Base-by-base conservation (phyloP, 2,797 vertebrate species). In the Enoplosus armatus region DNA sequence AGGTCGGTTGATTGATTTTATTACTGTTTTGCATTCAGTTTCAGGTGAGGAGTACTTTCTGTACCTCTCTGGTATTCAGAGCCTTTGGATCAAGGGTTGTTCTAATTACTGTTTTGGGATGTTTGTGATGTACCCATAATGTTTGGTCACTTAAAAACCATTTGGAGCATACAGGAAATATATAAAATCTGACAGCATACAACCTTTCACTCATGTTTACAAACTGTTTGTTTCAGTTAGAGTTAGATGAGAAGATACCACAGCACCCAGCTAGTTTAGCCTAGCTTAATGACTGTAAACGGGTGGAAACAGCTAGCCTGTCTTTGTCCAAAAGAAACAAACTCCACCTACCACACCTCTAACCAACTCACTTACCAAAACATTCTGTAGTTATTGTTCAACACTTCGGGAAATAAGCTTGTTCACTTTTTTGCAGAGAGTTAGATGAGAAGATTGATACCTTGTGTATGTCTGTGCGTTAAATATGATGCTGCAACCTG, bases 1-100 rank as follows among this genome's bases (percentile, higher is more conserved):
- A 93, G 95, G 95, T 96, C 72, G 56, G 93, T 77, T 67, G 12
- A 65, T 54, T 64, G n/a, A 16, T 80, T 74, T 33, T 77, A 72
- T 65, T 47, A 48, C 64, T 71, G 37, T 72, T 75, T 65, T 85
- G 56, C 24, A 7, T 67, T 70, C 18, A 5, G 12, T 61, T 59
- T 71, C 22, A 24, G 16, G 26, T 16, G 12, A 47, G 3, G 27
- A 43, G 4, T 22, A 1, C 20, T 10, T 27, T 50, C 26, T 59
- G 48, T 45, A 20, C 31, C 4, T 50, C 18, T 63, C 7, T 68
- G 62, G 58, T 63, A 67, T 75, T 80, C 24, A 14, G 8, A 61
- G 43, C 16, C 22, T 24, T 82, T 37, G 10, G 26, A 55, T 45
- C 20, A 55, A 65, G 14, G 15, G 22, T 22, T 22, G 1, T 7